A percentile compares a stretch with the other conserved stretches of the same genome.
These are phyloP conservation scores for Ptilonorhynchus violaceus DNA, from an alignment of 2,113 vertebrate genomes.

Conservation along the genomic window DNA sequence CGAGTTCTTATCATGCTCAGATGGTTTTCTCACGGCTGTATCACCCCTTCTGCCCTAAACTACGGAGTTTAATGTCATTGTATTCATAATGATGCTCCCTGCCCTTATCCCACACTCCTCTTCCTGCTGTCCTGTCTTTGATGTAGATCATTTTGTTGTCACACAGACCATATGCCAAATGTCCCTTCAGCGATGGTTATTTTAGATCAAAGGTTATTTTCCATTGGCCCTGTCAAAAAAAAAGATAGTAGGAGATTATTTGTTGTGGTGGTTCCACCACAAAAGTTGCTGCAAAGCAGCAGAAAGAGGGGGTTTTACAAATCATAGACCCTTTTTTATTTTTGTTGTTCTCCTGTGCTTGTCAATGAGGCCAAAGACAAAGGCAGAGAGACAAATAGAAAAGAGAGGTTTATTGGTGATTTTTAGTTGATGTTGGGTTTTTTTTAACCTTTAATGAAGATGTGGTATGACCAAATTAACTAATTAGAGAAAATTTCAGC, in stretches of 20 bases:
- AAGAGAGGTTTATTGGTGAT: neutral
- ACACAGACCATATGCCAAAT: neutral
- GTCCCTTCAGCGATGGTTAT: neutral
- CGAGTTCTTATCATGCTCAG: neutral
- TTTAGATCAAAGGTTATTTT: neutral
- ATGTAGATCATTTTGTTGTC: neutral
- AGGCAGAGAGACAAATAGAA: neutral
- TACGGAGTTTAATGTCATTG: neutral
- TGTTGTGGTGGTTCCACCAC: neutral
- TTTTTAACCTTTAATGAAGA: neutral
- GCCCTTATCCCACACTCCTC: neutral
- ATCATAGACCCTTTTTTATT: neutral
- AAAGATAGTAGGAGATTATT: neutral
- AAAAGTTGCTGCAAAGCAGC: neutral
- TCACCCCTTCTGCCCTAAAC: neutral
- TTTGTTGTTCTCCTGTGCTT: neutral
- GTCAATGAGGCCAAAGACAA: neutral
- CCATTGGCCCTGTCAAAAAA: neutral
- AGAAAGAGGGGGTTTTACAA: neutral
- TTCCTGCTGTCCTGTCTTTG: slow-evolving; percentile 24
- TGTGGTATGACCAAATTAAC: neutral
- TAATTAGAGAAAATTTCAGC: neutral
- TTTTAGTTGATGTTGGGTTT: neutral
- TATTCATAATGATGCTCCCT: neutral
- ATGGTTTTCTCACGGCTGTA: neutral